Base-by-base conservation (phyloP, 2,797 vertebrate genomes). In the Enteromius thamalakanensis region DNA sequence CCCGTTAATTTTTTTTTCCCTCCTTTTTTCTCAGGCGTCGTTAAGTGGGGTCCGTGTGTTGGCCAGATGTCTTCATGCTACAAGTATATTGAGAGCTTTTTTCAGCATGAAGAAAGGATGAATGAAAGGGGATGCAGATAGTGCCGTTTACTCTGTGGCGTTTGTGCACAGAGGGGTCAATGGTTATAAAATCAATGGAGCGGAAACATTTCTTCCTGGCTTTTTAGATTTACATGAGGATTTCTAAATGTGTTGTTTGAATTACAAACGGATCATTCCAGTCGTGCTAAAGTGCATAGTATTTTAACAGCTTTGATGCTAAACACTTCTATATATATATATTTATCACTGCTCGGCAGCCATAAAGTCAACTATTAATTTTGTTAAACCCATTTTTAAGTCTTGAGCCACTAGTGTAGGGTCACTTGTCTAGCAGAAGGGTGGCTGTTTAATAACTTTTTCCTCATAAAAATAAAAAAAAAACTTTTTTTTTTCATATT, bases 1-100 rank as follows among this genome's bases (percentile, higher is more conserved):
- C 88, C 87, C 78, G 86, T 90, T 91, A n/a, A 91, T 89, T 90
- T 89, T 89, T 70, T 81, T 74, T 82, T 60, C 53, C 64, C 62
- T 70, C 72, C 68, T 82, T 60, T 70, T 34, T 65, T 34, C 58
- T 65, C 76, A 14, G 15, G 75, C 42, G 34, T 87, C 23, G 47
- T 87, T 81, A 87, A 87, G 85, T 71, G 77, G 12, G 23, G 19
- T 21, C 86, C 76, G 74, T 87, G 85, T 89, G 89, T 83, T 84
- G 12, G 58, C 82, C 90, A 92, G 88, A 92, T 92, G 90, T 90
- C 23, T 86, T 67, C 40, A 53, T 68, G 45, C 15, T 6, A 23
- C 34, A 74, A 79, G 60, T 68, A 32, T 53, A 68, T 60, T 67
- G 37, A 77, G 45, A n/a, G 40, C 53, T 65, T 84, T 64, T 67